phyloP scores from a whole-genome alignment of 2,888 invertebrate genomes.

The Diadegma fenestrale region DNA sequence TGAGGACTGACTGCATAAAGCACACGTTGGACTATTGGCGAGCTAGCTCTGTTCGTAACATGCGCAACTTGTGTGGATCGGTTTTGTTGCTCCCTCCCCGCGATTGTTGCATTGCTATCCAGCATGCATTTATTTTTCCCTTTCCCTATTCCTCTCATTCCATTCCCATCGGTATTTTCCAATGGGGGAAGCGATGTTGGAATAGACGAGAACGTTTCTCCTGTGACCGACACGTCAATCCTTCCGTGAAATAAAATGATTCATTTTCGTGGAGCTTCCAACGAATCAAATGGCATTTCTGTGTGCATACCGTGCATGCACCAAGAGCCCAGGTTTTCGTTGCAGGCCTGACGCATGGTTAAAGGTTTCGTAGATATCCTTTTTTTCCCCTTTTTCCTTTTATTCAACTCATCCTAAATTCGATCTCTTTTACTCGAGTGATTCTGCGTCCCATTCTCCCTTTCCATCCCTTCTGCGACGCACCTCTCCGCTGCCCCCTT shows the following conservation, averaged over 20 bases:
- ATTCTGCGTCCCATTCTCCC: slow-evolving; percentile 33
- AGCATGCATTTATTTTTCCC: slow-evolving; percentile 35
- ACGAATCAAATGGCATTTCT: slow-evolving; percentile 70
- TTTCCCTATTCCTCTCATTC: slow-evolving; percentile 19
- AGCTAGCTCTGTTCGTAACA: slow-evolving; percentile 23
- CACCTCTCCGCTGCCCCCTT: neutral
- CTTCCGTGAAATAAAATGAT: slow-evolving; percentile 82
- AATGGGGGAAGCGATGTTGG: slow-evolving; percentile 17
- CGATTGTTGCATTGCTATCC: slow-evolving; percentile 50
- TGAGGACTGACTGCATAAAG: slow-evolving; percentile 38
- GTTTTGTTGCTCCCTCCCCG: slow-evolving; percentile 30
- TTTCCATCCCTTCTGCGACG: slow-evolving; percentile 2
- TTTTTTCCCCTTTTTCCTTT: slow-evolving; percentile 52
- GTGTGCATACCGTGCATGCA: slow-evolving; percentile 62
- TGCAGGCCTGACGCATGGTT: slow-evolving; percentile 23
- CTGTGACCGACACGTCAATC: slow-evolving; percentile 81
- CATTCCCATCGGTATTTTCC: slow-evolving; percentile 23
- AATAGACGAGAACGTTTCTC: slow-evolving; percentile 68
- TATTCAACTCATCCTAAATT: slow-evolving; percentile 55
- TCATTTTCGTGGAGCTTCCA: slow-evolving; percentile 76
- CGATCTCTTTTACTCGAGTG: slow-evolving; percentile 38
- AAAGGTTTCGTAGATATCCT: slow-evolving; percentile 32
- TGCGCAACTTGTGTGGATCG: slow-evolving; percentile 26
- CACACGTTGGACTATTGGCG: slow-evolving; percentile 11
- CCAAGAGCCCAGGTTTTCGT: neutral